These are phyloP conservation scores for Drosophila pseudoobscura DNA, from an alignment of 1,140 invertebrate genomes.

Conservation along the genomic window DNA sequence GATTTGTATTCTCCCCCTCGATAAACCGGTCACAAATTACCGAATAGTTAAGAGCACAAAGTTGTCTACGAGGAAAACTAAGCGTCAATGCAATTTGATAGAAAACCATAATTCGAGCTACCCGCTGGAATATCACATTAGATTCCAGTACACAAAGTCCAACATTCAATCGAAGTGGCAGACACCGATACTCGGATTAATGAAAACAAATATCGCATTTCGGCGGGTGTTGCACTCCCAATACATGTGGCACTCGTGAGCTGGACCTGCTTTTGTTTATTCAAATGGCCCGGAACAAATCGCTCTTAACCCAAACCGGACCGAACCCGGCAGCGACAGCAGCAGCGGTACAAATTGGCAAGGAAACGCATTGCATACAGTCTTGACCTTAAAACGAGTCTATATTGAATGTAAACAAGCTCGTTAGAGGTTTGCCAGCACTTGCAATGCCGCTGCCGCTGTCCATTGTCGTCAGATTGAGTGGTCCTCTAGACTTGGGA, in stretches of 20 bases:
- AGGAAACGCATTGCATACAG: conserved; percentile 21
- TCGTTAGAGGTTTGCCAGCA: background rate
- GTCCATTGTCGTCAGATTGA: conserved; percentile 20
- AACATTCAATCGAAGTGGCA: conserved; percentile 12
- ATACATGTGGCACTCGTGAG: background rate
- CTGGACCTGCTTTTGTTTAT: conserved; percentile 12
- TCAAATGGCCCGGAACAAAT: conserved; percentile 36
- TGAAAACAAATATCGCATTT: conserved; percentile 41
- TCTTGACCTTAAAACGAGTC: conserved; percentile 32
- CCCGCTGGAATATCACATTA: conserved; percentile 19
- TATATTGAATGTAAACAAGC: conserved; percentile 33
- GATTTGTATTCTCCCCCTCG: conserved; percentile 8
- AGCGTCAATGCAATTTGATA: background rate
- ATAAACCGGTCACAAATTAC: conserved; percentile 42
- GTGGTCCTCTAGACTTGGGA: conserved; percentile 4
- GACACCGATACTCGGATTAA: conserved; percentile 41
- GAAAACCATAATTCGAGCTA: conserved; percentile 22
- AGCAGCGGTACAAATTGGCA: conserved; percentile 18
- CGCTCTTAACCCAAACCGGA: conserved; percentile 8
- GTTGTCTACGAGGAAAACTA: conserved; percentile 10
- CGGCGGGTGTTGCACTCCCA: background rate
- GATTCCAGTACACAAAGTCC: background rate
- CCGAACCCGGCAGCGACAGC: conserved; percentile 22
- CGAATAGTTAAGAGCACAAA: conserved; percentile 27
- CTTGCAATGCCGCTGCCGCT: conserved; percentile 8